These are phyloP conservation scores for Chiridota heheva DNA, from an alignment of 35 echinoderm and acorn worm genomes.

Conservation along the genomic window DNA sequence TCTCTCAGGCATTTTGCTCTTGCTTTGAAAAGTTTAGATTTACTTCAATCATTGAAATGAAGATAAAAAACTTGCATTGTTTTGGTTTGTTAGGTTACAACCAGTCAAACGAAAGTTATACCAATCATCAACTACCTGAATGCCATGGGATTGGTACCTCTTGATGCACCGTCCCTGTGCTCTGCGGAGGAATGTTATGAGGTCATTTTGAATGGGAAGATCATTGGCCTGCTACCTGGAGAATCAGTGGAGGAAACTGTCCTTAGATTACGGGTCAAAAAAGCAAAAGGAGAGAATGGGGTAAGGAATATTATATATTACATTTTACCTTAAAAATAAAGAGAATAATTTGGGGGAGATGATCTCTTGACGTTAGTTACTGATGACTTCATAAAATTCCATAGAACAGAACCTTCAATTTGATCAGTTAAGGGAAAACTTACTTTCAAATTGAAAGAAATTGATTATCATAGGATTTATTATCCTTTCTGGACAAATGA, in stretches of 20 bases:
- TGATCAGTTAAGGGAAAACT: no score
- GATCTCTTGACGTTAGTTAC: no score
- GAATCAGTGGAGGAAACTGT: slow-evolving; percentile 54
- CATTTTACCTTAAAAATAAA: neutral
- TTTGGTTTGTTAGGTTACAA: slow-evolving; percentile 60
- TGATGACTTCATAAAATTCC: no score
- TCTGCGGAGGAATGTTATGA: slow-evolving; percentile 41
- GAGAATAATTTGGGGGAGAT: no score
- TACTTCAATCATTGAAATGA: neutral
- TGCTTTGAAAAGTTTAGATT: no score
- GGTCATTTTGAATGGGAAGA: slow-evolving; percentile 81
- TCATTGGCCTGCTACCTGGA: slow-evolving; percentile 64
- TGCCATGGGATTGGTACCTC: slow-evolving; percentile 70
- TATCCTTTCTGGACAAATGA: neutral
- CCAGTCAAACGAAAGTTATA: slow-evolving; percentile 49
- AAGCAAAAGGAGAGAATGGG: slow-evolving; percentile 67
- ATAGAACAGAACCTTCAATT: no score
- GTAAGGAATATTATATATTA: slow-evolving; percentile 37
- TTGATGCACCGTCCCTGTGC: slow-evolving; percentile 56
- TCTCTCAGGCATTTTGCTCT: no score
- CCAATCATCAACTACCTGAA: slow-evolving; percentile 38
- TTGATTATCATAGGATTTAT: neutral
- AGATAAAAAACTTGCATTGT: neutral
- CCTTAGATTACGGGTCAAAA: slow-evolving; percentile 55
- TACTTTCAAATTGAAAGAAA: neutral